phyloP scores from a whole-genome alignment of 2,888 invertebrate genomes.

The Andrena flavipes region DNA sequence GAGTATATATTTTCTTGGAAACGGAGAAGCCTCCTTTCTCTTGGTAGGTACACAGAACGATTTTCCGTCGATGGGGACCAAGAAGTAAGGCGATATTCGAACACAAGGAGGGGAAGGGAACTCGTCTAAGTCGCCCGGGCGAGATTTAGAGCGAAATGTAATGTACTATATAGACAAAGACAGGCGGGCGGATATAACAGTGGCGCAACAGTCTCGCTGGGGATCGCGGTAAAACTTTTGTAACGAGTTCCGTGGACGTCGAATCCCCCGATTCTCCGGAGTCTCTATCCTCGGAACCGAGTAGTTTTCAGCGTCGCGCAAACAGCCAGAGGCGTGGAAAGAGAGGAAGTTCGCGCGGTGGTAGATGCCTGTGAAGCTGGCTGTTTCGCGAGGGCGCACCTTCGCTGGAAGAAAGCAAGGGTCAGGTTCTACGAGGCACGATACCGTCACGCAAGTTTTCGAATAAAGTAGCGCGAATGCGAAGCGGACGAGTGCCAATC shows the following conservation, averaged over 20 bases:
- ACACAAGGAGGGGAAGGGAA: no score
- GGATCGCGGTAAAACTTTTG: slow-evolving; percentile 45
- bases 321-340: slow-evolving; percentile 48
- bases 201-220: slow-evolving; percentile 24
- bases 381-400: slow-evolving; percentile 3
- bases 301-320: slow-evolving; percentile 42
- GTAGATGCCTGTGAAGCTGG: background rate
- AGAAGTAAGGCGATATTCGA: background rate
- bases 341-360: slow-evolving; percentile 43
- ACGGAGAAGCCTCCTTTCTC: background rate
- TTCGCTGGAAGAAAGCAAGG: slow-evolving; percentile 15
- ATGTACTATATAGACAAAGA: background rate
- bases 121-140: background rate
- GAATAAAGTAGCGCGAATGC: slow-evolving; percentile 19
- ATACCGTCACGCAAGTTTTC: slow-evolving; percentile 32
- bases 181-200: background rate
- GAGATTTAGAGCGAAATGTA: background rate
- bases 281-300: slow-evolving; percentile 13
- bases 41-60: background rate
- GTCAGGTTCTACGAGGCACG: slow-evolving; percentile 41
- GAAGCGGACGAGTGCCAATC: background rate
- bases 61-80: background rate
- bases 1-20: background rate
- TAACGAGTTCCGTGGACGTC: slow-evolving; percentile 59
- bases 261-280: slow-evolving; percentile 52